phyloP scores from a whole-genome alignment of 64 coral and sea anemone species.

The Trachythela sp. region DNA sequence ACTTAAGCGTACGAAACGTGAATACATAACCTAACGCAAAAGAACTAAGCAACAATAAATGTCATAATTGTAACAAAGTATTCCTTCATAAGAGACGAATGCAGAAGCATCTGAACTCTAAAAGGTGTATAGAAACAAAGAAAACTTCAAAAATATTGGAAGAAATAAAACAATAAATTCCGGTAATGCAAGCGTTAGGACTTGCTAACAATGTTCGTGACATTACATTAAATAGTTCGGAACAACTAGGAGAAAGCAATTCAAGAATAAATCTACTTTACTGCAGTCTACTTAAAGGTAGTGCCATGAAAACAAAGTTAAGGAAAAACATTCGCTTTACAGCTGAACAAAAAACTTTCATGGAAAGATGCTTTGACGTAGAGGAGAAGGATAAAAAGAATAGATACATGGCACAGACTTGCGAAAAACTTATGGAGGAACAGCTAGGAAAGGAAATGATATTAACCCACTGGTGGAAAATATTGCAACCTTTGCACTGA shows the following conservation, averaged over 20 bases:
- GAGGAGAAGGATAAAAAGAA: neutral
- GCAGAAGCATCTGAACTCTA: neutral
- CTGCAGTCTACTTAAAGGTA: neutral
- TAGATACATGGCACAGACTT: neutral
- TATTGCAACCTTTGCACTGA: too few relatives aligned
- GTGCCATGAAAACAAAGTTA: too few relatives aligned
- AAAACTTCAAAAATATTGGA: slow-evolving; percentile 33
- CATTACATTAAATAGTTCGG: neutral
- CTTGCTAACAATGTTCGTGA: neutral
- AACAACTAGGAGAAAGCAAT: neutral
- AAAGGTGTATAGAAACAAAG: slow-evolving; percentile 35
- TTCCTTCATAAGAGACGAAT: too few relatives aligned
- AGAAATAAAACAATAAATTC: slow-evolving; percentile 21
- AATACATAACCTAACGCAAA: too few relatives aligned
- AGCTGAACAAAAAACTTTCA: neutral
- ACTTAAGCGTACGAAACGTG: neutral
- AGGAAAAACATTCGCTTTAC: neutral
- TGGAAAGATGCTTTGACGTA: neutral
- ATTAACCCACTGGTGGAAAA: too few relatives aligned
- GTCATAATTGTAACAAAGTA: too few relatives aligned
- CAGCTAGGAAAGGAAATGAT: neutral
- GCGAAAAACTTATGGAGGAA: slow-evolving; percentile 10
- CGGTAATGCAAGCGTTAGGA: neutral
- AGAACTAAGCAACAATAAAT: too few relatives aligned
- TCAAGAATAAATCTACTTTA: neutral